A percentile compares a stretch with the other conserved stretches of the same genome.
These are phyloP conservation scores for Callipepla squamata DNA, from an alignment of 2,113 vertebrate genomes.

Conservation along the genomic window DNA sequence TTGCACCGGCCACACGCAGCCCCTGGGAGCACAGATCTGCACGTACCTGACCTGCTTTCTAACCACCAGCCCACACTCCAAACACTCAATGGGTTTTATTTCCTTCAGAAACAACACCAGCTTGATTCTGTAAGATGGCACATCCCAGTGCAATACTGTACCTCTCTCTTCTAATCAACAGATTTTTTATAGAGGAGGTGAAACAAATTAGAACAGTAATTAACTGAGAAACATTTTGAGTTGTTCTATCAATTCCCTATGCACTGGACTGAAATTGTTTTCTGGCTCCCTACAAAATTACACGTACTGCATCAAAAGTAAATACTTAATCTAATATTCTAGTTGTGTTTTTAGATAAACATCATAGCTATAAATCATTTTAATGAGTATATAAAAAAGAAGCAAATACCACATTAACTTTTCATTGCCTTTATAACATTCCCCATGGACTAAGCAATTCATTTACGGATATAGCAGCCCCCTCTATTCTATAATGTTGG, in stretches of 20 bases:
- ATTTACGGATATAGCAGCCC: not conserved
- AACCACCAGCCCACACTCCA: not conserved
- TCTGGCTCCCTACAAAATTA: conserved; percentile 23
- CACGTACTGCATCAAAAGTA: conserved; percentile 28
- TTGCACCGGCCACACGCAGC: not conserved
- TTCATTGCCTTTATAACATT: conserved; percentile 48
- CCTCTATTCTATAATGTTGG: not conserved
- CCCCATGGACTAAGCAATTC: conserved; percentile 7
- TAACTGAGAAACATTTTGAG: conserved; percentile 18
- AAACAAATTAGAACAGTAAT: conserved; percentile 35
- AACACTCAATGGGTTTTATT: not conserved
- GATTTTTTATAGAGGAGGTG: not conserved
- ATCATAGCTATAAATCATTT: conserved; percentile 3
- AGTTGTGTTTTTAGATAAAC: conserved; percentile 49
- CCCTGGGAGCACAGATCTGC: not conserved
- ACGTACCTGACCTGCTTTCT: not conserved
- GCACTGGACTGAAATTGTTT: not conserved
- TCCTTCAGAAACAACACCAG: not conserved
- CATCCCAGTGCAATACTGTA: not conserved
- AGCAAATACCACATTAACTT: conserved; percentile 52
- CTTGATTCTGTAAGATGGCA: not conserved
- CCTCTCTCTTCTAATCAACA: not conserved
- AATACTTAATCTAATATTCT: conserved; percentile 54
- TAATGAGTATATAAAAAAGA: conserved; percentile 38
- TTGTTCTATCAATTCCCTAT: conserved; percentile 18